phyloP scores from a whole-genome alignment of 2,888 invertebrate species.

The Drosophila quasianomalipes region DNA sequence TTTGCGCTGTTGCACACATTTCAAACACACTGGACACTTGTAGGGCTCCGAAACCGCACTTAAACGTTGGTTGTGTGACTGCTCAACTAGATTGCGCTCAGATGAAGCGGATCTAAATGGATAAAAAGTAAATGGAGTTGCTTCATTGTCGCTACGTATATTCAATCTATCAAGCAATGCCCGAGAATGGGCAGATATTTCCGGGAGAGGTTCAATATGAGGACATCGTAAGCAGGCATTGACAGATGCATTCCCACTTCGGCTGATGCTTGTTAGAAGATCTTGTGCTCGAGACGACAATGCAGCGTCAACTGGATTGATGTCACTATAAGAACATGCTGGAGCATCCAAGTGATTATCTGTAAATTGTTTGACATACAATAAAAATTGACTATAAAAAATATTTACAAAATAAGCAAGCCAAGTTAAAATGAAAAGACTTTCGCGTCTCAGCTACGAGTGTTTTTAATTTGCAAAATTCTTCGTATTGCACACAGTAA shows the following conservation, averaged over 20 bases:
- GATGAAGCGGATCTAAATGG: neutral
- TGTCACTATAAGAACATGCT: neutral
- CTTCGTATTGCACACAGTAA: neutral
- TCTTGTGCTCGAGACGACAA: neutral
- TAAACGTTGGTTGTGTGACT: neutral
- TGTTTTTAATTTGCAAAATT: neutral
- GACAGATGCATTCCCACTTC: neutral
- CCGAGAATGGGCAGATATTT: neutral
- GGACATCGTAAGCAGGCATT: neutral
- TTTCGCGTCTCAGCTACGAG: neutral
- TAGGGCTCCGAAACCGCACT: slow-evolving; percentile 15
- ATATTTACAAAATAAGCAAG: neutral
- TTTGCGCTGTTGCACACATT: slow-evolving; percentile 32
- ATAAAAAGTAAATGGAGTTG: neutral
- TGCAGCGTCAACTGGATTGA: slow-evolving; percentile 17
- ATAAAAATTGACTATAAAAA: neutral
- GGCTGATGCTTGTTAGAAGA: neutral
- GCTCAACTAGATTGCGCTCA: neutral
- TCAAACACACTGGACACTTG: slow-evolving; percentile 54
- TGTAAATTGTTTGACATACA: neutral
- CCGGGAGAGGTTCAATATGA: neutral
- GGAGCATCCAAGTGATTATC: neutral
- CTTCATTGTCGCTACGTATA: neutral
- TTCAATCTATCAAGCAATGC: slow-evolving; percentile 10
- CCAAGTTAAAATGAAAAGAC: neutral